Evolutionary conservation across 1,140 invertebrate species (phyloP), one percentile per base, ranked within the genome.

Genomic region (Philopotamus ludificatus): DNA sequence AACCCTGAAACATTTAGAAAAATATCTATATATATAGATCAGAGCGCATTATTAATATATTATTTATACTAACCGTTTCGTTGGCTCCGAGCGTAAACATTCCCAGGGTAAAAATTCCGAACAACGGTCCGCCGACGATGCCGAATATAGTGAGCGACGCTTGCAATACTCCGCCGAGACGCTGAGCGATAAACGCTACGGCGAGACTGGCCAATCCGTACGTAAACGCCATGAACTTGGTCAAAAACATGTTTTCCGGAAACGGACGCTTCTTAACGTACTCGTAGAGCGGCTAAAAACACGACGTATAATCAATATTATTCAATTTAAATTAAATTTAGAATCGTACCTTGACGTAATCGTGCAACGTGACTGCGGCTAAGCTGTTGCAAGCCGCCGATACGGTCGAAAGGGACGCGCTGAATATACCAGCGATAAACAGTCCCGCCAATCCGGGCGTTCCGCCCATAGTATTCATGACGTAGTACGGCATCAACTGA

Each of bases 31-130:
- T 34, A 34, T 7, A 34, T 34, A 34, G 28, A 34, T 7, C 12
- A 34, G 28, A n/a, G 28, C 28, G 4, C 28, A 34, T 47, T 47
- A 7, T 8, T 8, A 39, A 8, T 39, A n/a, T n/a, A n/a, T 9
- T 47, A 47, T 12, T 15, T 22, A 51, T 54, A n/a, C n/a, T n/a
- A 76, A 87, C 90, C 73, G 84, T 87, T 20, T 86, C 83, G 75
- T 93, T 94, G 0, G 91, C 89, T 82, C 85, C 91, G 0, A 92
- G 92, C 51, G 93, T 87, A 72, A 93, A 92, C 85, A 95, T 94
- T 50, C 93, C 94, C 20, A 95, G 74, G 0, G 89, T 89, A 74
- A 95, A 95, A 2, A 95, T 75, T 1, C 92, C 93, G 2, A 95
- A 75, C 1, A 92, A 85, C 0, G 94, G 89, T 15, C 93, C 93